Conservation (phyloP, 1,140 invertebrate species). For the Orius laevigatus region DNA sequence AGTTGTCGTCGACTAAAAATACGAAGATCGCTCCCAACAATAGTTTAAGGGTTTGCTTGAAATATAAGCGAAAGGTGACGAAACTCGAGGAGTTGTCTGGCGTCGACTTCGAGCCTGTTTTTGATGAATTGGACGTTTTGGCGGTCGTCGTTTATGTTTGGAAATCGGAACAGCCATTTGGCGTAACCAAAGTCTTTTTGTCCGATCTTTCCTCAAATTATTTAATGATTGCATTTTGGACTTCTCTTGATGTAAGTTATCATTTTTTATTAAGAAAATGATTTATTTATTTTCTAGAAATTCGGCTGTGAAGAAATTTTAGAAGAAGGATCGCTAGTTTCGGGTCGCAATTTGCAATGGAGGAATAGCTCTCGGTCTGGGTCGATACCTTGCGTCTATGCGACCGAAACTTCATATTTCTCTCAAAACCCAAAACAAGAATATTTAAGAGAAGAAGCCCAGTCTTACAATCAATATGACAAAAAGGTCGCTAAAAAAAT, state of each 20-base stretch:
- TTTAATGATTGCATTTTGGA: slow-evolving; percentile 23
- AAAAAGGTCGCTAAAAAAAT: too few species aligned
- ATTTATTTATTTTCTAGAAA: slow-evolving; percentile 29
- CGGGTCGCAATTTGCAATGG: slow-evolving; percentile 44
- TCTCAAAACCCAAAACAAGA: slow-evolving; percentile 17
- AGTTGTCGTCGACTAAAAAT: slow-evolving; percentile 27
- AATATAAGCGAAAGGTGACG: slow-evolving; percentile 24
- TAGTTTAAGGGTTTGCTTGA: slow-evolving; percentile 19
- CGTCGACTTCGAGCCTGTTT: slow-evolving; percentile 28
- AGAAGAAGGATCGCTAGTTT: slow-evolving; percentile 35
- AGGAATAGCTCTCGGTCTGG: slow-evolving; percentile 18
- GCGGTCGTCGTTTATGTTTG: slow-evolving; percentile 34
- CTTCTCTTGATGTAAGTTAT: slow-evolving; percentile 27
- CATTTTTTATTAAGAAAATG: slow-evolving; percentile 26
- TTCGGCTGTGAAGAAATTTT: slow-evolving; percentile 43
- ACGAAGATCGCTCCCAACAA: slow-evolving; percentile 25
- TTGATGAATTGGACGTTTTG: slow-evolving; percentile 44
- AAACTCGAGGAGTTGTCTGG: slow-evolving; percentile 20
- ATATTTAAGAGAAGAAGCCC: neutral
- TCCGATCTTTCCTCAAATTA: slow-evolving; percentile 30
- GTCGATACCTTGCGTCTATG: slow-evolving; percentile 28
- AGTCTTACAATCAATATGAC: too few species aligned
- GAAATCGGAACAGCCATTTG: slow-evolving; percentile 14
- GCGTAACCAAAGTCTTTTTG: slow-evolving; percentile 30
- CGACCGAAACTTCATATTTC: slow-evolving; percentile 29